These are phyloP conservation scores for Vanessa tameamea DNA, from an alignment of 1,140 invertebrate genomes.

Conservation along the genomic window DNA sequence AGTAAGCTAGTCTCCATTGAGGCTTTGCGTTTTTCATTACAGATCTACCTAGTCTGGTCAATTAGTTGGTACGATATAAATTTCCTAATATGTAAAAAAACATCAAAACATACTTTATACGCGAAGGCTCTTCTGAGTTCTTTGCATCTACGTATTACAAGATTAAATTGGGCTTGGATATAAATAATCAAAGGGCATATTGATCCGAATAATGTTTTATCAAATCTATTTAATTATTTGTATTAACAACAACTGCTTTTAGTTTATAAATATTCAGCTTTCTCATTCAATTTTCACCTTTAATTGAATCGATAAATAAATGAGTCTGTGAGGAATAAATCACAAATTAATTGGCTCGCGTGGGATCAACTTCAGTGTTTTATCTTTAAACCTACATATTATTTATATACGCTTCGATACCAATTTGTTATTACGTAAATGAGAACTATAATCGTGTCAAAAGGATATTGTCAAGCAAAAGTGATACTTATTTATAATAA, in stretches of 20 bases:
- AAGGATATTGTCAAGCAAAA: background rate
- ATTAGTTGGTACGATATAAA: no score
- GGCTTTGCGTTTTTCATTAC: no score
- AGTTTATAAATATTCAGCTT: conserved; percentile 16
- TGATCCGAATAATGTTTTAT: background rate
- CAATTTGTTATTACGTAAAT: conserved; percentile 24
- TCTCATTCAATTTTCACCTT: conserved; percentile 18
- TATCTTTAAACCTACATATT: conserved; percentile 23
- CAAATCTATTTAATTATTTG: background rate
- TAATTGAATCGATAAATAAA: conserved; percentile 28
- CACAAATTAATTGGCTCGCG: conserved; percentile 40
- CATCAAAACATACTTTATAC: no score
- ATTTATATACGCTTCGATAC: conserved; percentile 18
- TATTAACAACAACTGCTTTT: background rate
- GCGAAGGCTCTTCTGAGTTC: no score
- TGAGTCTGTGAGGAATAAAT: conserved; percentile 21
- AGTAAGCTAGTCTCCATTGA: no score
- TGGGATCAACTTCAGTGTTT: conserved; percentile 20
- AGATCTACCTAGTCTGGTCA: no score
- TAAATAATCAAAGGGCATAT: background rate
- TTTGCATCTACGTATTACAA: no score
- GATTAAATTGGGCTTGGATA: background rate
- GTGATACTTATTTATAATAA: no score
- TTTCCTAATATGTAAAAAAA: no score
- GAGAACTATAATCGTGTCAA: background rate